Percentiles rank a stretch among this genome's conserved stretches.
These are phyloP conservation scores for Clarias platycephalus DNA, from an alignment of 2,797 vertebrate genomes.

Conservation along the genomic window DNA sequence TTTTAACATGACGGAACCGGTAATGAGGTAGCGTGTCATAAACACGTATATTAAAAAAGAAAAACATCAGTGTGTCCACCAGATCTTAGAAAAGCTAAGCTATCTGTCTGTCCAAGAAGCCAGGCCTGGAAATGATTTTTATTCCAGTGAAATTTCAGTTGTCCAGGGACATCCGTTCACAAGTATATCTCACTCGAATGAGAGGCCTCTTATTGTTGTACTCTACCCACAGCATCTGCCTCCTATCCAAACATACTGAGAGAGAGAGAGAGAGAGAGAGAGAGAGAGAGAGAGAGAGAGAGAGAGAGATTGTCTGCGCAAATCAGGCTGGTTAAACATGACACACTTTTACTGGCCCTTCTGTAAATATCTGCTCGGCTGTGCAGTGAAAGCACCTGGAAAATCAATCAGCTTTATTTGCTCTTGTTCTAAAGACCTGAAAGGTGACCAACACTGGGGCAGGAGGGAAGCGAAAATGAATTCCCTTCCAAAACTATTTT, in stretches of 20 bases:
- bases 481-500: not conserved
- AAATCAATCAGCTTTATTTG: constrained; percentile 83
- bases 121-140: not conserved
- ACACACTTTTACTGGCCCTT: constrained; percentile 68
- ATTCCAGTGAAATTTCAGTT: not conserved
- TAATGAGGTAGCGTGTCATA: not conserved
- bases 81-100: not conserved
- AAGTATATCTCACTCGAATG: not conserved
- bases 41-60: not conserved
- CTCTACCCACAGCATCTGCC: constrained; percentile 34
- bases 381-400: constrained; percentile 69
- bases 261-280: too few relatives aligned
- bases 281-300: too few relatives aligned
- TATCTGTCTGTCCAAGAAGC: not conserved
- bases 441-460: constrained; percentile 62
- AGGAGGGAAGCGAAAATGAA: not conserved
- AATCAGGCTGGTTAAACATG: constrained; percentile 83
- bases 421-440: constrained; percentile 79
- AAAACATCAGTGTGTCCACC: not conserved
- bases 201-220: constrained; percentile 30
- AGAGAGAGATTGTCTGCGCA: constrained; percentile 56
- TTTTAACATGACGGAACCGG: not conserved
- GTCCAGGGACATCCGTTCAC: not conserved
- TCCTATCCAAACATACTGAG: constrained; percentile 1
- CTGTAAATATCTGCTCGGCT: constrained; percentile 73